A percentile compares a stretch with the other conserved stretches of the same genome.
These are phyloP conservation scores for Mantis religiosa DNA, from an alignment of 2,888 invertebrate genomes.

Conservation along the genomic window DNA sequence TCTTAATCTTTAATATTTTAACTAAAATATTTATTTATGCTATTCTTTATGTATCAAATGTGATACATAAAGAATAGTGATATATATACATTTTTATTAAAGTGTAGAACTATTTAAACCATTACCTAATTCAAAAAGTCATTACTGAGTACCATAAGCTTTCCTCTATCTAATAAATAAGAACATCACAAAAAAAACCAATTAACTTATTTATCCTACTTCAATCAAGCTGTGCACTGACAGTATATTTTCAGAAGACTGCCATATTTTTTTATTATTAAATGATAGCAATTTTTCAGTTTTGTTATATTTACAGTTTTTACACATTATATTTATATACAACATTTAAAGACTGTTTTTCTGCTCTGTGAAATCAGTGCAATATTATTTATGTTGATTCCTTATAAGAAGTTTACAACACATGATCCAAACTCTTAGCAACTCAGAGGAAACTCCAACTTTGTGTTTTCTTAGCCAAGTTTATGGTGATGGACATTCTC, in stretches of 20 bases:
- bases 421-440: slow-evolving; percentile 7
- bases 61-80: too few species aligned
- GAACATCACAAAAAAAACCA: background rate
- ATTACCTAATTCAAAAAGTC: background rate
- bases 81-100: too few species aligned
- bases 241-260: slow-evolving; percentile 25
- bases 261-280: slow-evolving; percentile 24
- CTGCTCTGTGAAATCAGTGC: slow-evolving; percentile 29
- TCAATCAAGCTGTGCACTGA: slow-evolving; percentile 19
- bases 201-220: background rate
- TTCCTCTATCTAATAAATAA: background rate
- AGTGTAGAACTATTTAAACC: too few species aligned
- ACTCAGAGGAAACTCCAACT: slow-evolving; percentile 12
- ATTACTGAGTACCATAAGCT: background rate
- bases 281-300: slow-evolving; percentile 19
- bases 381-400: slow-evolving; percentile 30
- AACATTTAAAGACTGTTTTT: slow-evolving; percentile 26
- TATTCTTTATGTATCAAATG: too few species aligned
- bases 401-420: slow-evolving; percentile 2
- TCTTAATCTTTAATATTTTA: too few species aligned
- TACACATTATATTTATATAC: slow-evolving; percentile 25
- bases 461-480: background rate
- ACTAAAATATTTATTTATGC: too few species aligned
- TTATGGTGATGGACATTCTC: background rate
- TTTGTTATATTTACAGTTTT: slow-evolving; percentile 26